A percentile compares a stretch with the other conserved stretches of the same genome.
phyloP scores from a whole-genome alignment of 2,888 invertebrate genomes.

The Parascotia fuliginaria region DNA sequence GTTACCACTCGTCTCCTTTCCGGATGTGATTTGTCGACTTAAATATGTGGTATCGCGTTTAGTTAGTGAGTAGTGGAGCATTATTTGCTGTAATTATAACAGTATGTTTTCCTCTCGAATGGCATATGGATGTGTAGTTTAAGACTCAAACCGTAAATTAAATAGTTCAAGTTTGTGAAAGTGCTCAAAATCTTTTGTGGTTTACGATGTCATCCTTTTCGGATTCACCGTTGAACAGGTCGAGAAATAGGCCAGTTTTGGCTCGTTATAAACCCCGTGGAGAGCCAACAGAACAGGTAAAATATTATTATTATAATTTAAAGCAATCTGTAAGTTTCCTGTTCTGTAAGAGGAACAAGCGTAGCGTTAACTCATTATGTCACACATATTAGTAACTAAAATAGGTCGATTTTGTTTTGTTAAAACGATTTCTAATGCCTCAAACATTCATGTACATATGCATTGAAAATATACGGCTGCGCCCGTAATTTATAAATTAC shows the following conservation, averaged over 20 bases:
- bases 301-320: conserved; percentile 21
- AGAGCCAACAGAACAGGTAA: conserved; percentile 69
- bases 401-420: neutral
- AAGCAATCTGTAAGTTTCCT: conserved; percentile 22
- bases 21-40: conserved; percentile 85
- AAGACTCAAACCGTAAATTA: conserved; percentile 20
- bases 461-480: too few species aligned
- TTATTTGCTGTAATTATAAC: conserved; percentile 69
- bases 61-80: conserved; percentile 65
- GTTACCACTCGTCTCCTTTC: conserved; percentile 67
- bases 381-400: neutral
- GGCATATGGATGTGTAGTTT: conserved; percentile 58
- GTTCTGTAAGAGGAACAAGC: neutral
- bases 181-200: conserved; percentile 33
- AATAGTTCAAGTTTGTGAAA: conserved; percentile 21
- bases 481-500: neutral
- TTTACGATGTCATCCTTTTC: conserved; percentile 71
- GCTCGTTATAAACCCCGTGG: conserved; percentile 72
- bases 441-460: neutral
- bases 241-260: conserved; percentile 75
- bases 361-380: neutral
- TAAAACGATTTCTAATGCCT: neutral
- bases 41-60: conserved; percentile 81
- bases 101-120: conserved; percentile 77
- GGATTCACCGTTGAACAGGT: conserved; percentile 71